Conservation (phyloP, 2,888 invertebrate genomes). For the Amaurobius ferox region DNA sequence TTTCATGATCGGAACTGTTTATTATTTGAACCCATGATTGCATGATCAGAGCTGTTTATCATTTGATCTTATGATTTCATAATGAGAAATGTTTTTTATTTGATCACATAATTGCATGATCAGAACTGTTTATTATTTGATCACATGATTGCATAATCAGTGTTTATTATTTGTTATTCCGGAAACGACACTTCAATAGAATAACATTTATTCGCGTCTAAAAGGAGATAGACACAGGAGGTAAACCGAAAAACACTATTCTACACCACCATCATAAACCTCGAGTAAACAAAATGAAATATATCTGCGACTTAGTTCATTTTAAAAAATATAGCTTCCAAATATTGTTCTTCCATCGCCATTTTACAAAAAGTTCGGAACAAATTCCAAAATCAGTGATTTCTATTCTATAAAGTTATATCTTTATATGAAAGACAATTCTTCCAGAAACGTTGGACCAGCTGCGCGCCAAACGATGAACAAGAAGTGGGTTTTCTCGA, state of each 20-base stretch:
- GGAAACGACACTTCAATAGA: too few species aligned
- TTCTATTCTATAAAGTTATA: constrained; percentile 15
- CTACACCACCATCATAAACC: not conserved
- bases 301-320: not conserved
- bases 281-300: not conserved
- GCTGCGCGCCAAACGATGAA: constrained; percentile 27
- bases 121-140: too few species aligned
- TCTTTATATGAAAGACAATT: constrained; percentile 23
- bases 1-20: too few species aligned
- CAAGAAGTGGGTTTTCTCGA: not conserved
- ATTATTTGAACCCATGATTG: too few species aligned
- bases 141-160: too few species aligned
- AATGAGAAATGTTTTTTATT: too few species aligned
- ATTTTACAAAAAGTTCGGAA: not conserved
- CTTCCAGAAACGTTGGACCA: constrained; percentile 13
- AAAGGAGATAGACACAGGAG: not conserved
- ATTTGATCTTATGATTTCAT: too few species aligned
- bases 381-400: constrained; percentile 5
- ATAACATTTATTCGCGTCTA: not conserved
- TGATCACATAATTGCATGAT: too few species aligned
- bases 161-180: too few species aligned
- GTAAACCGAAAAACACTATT: not conserved
- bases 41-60: too few species aligned
- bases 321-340: not conserved
- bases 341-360: not conserved